Evolutionary conservation across 2,797 vertebrate genomes (phyloP).

Genomic region (Megaceryle alcyon): DNA sequence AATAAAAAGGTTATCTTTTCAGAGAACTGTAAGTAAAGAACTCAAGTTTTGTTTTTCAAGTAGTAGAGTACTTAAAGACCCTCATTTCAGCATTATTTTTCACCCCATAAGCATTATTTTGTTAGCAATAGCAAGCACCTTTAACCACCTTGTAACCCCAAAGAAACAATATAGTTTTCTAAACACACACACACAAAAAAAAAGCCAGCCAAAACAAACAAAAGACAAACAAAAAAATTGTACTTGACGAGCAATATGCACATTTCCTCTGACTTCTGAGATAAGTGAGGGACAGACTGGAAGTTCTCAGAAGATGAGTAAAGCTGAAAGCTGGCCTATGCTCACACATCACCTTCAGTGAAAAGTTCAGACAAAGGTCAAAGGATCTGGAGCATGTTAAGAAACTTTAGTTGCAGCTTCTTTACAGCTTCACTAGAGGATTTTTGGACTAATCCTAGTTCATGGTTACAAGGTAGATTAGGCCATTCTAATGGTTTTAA

Average conservation of each 20-base stretch:
- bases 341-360: background rate
- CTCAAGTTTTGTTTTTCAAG: background rate
- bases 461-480: background rate
- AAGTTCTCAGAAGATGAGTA: background rate
- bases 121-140: background rate
- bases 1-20: background rate
- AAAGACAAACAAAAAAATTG: too few relatives aligned
- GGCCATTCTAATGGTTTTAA: background rate
- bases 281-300: background rate
- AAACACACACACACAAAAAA: background rate
- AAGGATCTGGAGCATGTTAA: background rate
- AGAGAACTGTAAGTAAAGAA: background rate
- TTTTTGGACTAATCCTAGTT: conserved; percentile 19
- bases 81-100: background rate
- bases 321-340: background rate
- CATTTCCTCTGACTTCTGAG: background rate
- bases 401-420: conserved; percentile 6
- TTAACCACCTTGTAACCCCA: background rate
- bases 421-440: background rate
- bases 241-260: background rate
- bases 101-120: background rate
- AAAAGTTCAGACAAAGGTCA: conserved; percentile 17
- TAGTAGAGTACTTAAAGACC: background rate
- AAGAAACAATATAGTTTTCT: background rate
- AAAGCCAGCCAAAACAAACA: too few relatives aligned